phyloP scores from a whole-genome alignment of 2,888 invertebrate genomes.

The Drosophila buzzatii region DNA sequence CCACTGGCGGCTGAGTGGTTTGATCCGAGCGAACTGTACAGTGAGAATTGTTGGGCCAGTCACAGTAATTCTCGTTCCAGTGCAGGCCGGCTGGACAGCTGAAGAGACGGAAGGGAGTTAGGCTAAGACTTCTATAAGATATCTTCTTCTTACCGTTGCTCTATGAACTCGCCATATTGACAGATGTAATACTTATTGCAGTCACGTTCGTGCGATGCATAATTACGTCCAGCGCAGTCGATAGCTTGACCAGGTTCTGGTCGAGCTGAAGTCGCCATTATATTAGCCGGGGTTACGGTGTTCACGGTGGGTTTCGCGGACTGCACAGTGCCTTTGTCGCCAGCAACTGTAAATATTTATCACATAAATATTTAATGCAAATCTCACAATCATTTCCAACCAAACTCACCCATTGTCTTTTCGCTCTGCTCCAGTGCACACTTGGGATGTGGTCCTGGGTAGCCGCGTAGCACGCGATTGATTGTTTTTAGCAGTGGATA shows the following conservation, averaged over 20 bases:
- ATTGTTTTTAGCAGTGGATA: slow-evolving; percentile 93
- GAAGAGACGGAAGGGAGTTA: not conserved
- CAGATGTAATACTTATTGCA: slow-evolving; percentile 93
- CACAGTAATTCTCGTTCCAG: slow-evolving; percentile 93
- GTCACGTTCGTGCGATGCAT: slow-evolving; percentile 88
- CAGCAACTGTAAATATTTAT: slow-evolving; percentile 54
- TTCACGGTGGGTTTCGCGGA: slow-evolving; percentile 56
- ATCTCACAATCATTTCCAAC: too few species aligned
- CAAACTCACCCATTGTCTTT: slow-evolving; percentile 82
- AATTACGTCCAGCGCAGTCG: slow-evolving; percentile 83
- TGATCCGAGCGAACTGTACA: slow-evolving; percentile 85
- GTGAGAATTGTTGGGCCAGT: slow-evolving; percentile 91
- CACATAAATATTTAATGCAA: not conserved
- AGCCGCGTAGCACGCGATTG: slow-evolving; percentile 91
- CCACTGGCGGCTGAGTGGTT: slow-evolving; percentile 64
- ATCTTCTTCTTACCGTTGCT: slow-evolving; percentile 85
- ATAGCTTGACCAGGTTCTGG: slow-evolving; percentile 37
- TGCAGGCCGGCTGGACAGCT: slow-evolving; percentile 90
- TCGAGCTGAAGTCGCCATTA: slow-evolving; percentile 30
- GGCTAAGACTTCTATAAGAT: not conserved
- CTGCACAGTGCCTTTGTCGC: slow-evolving; percentile 28
- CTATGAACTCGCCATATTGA: slow-evolving; percentile 89
- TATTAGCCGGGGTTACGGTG: slow-evolving; percentile 25
- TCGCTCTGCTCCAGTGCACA: slow-evolving; percentile 86
- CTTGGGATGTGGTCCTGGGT: slow-evolving; percentile 88